phyloP scores from a whole-genome alignment of 2,113 vertebrate species.

The Bostrychus sinensis region DNA sequence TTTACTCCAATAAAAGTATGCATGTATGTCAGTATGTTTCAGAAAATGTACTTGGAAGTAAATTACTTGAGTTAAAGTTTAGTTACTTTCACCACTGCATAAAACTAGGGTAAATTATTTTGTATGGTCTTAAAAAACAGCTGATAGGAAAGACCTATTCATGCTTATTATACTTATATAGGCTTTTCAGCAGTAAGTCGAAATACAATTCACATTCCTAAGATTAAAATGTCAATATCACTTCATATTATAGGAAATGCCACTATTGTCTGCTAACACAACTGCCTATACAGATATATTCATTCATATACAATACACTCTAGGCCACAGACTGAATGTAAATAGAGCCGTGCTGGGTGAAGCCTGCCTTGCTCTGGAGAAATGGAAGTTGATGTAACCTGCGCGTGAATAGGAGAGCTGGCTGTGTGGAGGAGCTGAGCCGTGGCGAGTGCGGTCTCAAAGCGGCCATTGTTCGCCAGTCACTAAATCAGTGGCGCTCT shows the following conservation, averaged over 20 bases:
- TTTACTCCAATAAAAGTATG: too few species aligned
- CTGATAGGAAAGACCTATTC: background rate
- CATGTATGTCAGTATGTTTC: too few species aligned
- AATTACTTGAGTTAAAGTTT: too few species aligned
- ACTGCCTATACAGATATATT: too few species aligned
- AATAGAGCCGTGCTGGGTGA: background rate
- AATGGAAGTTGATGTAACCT: constrained; percentile 8
- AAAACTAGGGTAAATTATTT: background rate
- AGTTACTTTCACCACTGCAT: too few species aligned
- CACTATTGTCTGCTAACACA: constrained; percentile 13
- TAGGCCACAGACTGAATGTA: background rate
- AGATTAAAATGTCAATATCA: background rate
- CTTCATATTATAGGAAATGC: background rate
- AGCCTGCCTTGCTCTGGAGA: background rate
- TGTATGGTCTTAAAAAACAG: background rate
- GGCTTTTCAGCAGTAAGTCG: background rate
- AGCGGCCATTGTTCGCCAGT: constrained; percentile 34
- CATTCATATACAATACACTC: constrained; percentile 1
- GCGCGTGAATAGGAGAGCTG: background rate
- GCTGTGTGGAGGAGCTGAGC: constrained; percentile 9
- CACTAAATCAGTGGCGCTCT: constrained; percentile 24
- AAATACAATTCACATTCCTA: background rate
- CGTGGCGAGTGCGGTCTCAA: constrained; percentile 26
- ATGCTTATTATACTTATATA: background rate
- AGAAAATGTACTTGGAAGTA: too few species aligned